Conservation (phyloP, 2,797 vertebrate genomes). For the Oreochromis mossambicus region DNA sequence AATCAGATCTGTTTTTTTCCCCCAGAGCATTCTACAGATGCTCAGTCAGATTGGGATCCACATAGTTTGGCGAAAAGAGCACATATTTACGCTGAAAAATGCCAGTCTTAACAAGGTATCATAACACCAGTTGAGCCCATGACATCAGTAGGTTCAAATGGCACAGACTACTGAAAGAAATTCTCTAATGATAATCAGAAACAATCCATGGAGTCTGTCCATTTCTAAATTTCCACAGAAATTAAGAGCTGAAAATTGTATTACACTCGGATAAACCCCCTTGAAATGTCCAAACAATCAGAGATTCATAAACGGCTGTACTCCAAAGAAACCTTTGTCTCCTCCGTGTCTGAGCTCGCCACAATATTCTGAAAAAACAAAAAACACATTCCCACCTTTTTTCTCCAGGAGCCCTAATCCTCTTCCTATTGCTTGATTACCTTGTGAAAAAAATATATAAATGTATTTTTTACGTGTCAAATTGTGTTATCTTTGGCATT, state of each 20-base stretch:
- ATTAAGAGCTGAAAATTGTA: not conserved
- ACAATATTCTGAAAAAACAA: not conserved
- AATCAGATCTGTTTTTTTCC: not conserved
- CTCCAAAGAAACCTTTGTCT: too few relatives aligned
- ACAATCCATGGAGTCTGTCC: not conserved
- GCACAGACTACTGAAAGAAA: not conserved
- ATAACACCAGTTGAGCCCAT: not conserved
- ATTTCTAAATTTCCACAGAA: not conserved
- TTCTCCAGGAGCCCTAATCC: accelerated
- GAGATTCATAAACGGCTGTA: too few relatives aligned
- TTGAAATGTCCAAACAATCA: not conserved
- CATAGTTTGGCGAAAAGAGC: not conserved
- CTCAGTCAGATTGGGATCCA: not conserved
- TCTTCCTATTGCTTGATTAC: not conserved
- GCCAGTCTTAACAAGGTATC: not conserved
- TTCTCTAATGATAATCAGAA: not conserved
- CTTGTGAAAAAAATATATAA: not conserved
- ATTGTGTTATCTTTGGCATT: not conserved
- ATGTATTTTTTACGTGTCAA: not conserved
- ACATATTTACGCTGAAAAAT: not conserved
- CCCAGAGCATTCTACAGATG: not conserved
- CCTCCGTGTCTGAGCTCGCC: too few relatives aligned
- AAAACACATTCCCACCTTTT: not conserved
- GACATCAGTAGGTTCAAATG: not conserved
- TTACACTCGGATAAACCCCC: not conserved